Conservation (phyloP, 2,797 vertebrate species). For the Sciurus vulgaris region DNA sequence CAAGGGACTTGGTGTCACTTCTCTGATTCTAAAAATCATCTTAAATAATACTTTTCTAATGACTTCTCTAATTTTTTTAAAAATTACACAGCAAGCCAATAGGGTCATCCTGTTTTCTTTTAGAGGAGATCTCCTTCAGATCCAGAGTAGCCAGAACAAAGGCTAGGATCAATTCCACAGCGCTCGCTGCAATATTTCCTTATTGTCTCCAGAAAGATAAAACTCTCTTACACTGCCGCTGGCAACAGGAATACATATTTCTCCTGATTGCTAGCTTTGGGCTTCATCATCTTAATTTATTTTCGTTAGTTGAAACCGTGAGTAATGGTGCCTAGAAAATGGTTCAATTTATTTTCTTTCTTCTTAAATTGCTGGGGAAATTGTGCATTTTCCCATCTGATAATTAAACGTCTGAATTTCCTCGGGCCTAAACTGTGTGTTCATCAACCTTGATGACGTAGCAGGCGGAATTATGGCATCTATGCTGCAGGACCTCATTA, state of each 20-base stretch:
- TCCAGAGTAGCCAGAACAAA: background rate
- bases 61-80: background rate
- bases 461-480: background rate
- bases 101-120: background rate
- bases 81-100: background rate
- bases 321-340: conserved; percentile 31
- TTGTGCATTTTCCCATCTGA: background rate
- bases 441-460: background rate
- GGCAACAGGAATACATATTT: background rate
- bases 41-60: background rate
- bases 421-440: background rate
- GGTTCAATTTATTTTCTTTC: background rate
- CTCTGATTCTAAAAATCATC: background rate
- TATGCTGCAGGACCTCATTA: background rate
- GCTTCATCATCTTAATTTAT: conserved; percentile 26
- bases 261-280: background rate
- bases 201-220: conserved; percentile 15
- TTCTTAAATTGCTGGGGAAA: conserved; percentile 45
- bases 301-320: conserved; percentile 31
- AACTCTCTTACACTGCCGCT: background rate
- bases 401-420: conserved; percentile 12
- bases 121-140: background rate
- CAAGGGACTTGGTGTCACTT: background rate
- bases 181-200: background rate
- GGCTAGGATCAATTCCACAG: background rate